Percentiles rank a stretch among this genome's conserved stretches.
These are phyloP conservation scores for Paedocypris sp. DNA, from an alignment of 2,113 vertebrate genomes.

Conservation along the genomic window DNA sequence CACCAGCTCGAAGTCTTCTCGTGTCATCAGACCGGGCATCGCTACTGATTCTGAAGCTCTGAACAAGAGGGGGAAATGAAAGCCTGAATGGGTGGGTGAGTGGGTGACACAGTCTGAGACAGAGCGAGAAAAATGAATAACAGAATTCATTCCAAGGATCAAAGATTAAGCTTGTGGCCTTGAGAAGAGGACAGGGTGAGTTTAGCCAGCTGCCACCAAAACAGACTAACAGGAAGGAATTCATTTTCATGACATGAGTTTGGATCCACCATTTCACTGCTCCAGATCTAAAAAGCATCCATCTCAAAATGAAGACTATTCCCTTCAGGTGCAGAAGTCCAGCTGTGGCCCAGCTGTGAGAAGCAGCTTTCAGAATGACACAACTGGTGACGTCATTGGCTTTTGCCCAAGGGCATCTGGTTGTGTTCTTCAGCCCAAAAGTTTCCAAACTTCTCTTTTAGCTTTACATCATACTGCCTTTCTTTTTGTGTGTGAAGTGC, in stretches of 20 bases:
- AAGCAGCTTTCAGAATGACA: slow-evolving; percentile 18
- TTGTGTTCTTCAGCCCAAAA: not conserved
- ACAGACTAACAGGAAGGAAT: slow-evolving; percentile 22
- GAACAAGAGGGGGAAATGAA: not conserved
- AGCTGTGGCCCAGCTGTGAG: slow-evolving; percentile 4
- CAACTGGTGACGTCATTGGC: not conserved
- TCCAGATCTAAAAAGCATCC: slow-evolving; percentile 8
- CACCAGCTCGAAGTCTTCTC: not conserved
- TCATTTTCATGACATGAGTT: slow-evolving; percentile 25
- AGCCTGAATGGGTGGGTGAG: not conserved
- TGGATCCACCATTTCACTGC: slow-evolving; percentile 17
- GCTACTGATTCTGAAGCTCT: not conserved
- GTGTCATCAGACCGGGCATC: slow-evolving; percentile 11
- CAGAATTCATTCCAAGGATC: slow-evolving; percentile 25
- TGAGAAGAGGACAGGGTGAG: slow-evolving; percentile 27
- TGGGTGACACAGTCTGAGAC: not conserved
- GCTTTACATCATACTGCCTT: no score
- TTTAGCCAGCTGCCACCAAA: slow-evolving; percentile 32
- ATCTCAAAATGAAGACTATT: slow-evolving; percentile 17
- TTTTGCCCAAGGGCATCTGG: slow-evolving; percentile 7
- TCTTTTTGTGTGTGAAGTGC: no score
- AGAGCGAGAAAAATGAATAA: slow-evolving; percentile 13
- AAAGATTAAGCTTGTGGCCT: slow-evolving; percentile 36
- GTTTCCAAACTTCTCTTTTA: not conserved
- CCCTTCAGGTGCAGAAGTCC: slow-evolving; percentile 1